Percentiles rank a stretch among this genome's conserved stretches.
Evolutionary conservation across 2,888 invertebrate genomes (phyloP).

Genomic region (Molanna angustata): DNA sequence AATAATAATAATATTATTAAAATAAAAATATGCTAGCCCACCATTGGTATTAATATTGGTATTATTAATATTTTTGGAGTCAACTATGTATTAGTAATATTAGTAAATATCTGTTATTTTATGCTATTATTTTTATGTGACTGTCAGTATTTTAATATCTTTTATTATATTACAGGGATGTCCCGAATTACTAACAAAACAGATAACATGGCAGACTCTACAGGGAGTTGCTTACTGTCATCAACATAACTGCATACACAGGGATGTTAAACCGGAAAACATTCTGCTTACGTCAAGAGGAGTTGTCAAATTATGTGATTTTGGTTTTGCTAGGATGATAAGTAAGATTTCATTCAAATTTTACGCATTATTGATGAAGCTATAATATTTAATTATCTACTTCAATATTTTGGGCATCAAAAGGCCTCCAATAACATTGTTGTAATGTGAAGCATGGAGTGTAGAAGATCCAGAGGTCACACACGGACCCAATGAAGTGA

Average conservation of each 20-base stretch:
- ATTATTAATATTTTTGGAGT: no score
- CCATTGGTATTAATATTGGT: no score
- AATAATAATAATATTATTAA: no score
- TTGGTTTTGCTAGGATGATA: slow-evolving; percentile 96
- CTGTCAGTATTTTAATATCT: not conserved
- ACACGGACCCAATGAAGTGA: no score
- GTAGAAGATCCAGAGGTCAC: no score
- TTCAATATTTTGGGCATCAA: not conserved
- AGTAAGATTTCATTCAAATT: slow-evolving; percentile 52
- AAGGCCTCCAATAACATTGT: not conserved
- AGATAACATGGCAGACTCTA: slow-evolving; percentile 93
- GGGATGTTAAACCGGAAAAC: slow-evolving; percentile 99
- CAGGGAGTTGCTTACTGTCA: slow-evolving; percentile 97
- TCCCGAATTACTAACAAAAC: slow-evolving; percentile 85
- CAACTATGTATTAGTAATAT: no score
- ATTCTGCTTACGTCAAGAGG: slow-evolving; percentile 91
- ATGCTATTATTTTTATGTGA: no score
- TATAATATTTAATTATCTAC: no score
- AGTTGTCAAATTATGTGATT: slow-evolving; percentile 96
- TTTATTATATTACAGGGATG: slow-evolving; percentile 61
- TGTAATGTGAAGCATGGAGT: no score
- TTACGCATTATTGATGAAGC: no score
- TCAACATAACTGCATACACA: slow-evolving; percentile 91
- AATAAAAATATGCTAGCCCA: no score
- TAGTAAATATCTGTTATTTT: no score